Evolutionary conservation across 1,140 invertebrate species (phyloP), one percentile per base, ranked within the genome.

Genomic region (Bathynomus jamesi): DNA sequence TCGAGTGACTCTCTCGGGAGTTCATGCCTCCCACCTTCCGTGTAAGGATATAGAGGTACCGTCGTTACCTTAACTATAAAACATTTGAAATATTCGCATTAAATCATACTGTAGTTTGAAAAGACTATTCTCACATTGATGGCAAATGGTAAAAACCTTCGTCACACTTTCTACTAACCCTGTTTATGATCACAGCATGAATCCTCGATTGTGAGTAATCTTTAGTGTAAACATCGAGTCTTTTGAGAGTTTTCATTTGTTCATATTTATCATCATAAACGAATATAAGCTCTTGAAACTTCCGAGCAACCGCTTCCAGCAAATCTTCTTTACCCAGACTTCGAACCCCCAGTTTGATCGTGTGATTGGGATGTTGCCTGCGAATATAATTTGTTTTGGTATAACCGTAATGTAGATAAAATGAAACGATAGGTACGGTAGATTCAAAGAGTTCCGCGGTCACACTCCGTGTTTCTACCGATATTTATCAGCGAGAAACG

Each of bases 311-410:
- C 28, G 61, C 28, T 21, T 61, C 40, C 17, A 13, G 61, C 3
- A 69, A 61, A 27, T 69, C 67, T 30, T 69, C 67, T 25, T 61
- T 25, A 61, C 67, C 67, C 46, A 69, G 17, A 61, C 25, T 7
- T 1, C 67, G 46, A 29, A 46, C 31, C 17, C 67, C 67, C 17
- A 69, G 4, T 25, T 69, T 69, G 40, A 69, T 61, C 25, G 4
- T 21, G 46, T 69, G 67, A 17, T 25, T 17, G 0, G 67, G 67
- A 61, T 53, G 28, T 17, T 53, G 30, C 10, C 67, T 69, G 7
- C n/a, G 24, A 8, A 65, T 65, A 29, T 21, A 65, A 8, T n/a
- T n/a, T n/a, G n/a, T n/a, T n/a, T n/a, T n/a, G n/a, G n/a, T n/a
- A n/a, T n/a, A n/a, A n/a, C n/a, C n/a, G n/a, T n/a, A n/a, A n/a